Conservation (phyloP, 2,797 vertebrate species). For the Anniella stebbinsi region DNA sequence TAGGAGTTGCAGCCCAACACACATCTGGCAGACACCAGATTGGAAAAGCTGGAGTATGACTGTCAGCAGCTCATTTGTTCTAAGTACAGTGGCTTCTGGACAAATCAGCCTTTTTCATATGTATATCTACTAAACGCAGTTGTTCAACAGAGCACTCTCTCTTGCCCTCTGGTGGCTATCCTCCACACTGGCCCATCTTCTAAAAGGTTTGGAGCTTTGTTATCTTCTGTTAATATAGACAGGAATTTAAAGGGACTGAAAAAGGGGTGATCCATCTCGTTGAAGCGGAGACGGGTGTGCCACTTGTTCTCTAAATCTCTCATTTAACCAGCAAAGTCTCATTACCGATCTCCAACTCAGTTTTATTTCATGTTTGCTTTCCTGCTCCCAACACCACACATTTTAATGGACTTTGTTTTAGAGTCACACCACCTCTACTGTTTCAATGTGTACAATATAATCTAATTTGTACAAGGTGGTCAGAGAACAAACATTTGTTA, state of each 20-base stretch:
- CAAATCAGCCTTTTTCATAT: neutral
- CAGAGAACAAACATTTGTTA: neutral
- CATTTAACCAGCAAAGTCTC: neutral
- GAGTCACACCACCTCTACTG: neutral
- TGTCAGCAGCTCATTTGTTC: neutral
- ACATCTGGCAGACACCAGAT: too few species aligned
- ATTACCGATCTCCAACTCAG: neutral
- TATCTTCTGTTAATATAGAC: neutral
- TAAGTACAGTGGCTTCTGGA: neutral
- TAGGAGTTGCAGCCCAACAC: too few species aligned
- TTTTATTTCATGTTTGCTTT: neutral
- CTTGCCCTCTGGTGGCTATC: constrained; percentile 71
- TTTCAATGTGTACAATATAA: neutral
- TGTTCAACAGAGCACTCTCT: constrained; percentile 54
- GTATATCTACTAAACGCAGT: neutral
- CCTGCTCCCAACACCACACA: neutral
- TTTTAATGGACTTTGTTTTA: neutral
- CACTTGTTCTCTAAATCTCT: neutral
- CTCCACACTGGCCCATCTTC: constrained; percentile 42
- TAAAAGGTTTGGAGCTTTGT: neutral
- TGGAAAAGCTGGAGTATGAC: neutral
- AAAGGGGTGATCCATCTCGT: accelerated
- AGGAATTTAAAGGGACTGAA: accelerated
- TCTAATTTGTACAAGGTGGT: neutral
- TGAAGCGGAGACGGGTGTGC: constrained; percentile 5